Evolutionary conservation across 2,888 invertebrate species (phyloP).

Genomic region (Polymixis flavicincta): DNA sequence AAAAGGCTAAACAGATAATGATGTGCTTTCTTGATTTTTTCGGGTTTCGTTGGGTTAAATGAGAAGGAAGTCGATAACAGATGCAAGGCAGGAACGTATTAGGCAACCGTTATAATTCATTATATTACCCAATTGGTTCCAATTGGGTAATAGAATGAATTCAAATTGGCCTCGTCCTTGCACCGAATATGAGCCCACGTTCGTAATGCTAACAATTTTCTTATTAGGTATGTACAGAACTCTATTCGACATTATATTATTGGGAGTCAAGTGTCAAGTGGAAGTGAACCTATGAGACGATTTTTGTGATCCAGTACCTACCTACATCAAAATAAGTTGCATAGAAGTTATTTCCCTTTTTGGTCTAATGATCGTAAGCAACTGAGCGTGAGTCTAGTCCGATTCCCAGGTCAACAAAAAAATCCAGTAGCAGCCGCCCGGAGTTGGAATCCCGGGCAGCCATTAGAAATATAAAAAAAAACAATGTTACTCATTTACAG

Average conservation of each 20-base stretch:
- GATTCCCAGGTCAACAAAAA: not conserved
- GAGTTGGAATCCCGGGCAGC: not conserved
- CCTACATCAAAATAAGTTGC: not conserved
- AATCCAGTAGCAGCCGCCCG: not conserved
- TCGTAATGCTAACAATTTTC: slow-evolving; percentile 35
- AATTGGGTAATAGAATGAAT: too few species aligned
- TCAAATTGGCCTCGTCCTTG: slow-evolving; percentile 64
- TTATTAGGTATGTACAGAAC: slow-evolving; percentile 31
- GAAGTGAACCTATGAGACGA: too few species aligned
- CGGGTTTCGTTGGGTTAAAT: not conserved
- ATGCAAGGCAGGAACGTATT: not conserved
- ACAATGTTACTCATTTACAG: not conserved
- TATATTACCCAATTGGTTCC: slow-evolving; percentile 54
- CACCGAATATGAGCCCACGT: slow-evolving; percentile 48
- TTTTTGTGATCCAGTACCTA: not conserved
- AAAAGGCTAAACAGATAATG: too few species aligned
- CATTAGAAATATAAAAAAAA: not conserved
- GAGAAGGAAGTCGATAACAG: not conserved
- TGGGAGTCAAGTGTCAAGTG: not conserved
- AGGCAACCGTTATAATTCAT: not conserved
- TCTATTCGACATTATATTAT: slow-evolving; percentile 30
- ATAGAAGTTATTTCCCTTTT: not conserved
- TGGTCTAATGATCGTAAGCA: not conserved
- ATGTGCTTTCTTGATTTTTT: too few species aligned
- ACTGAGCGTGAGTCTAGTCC: not conserved